Base-by-base conservation (phyloP, 2,888 invertebrate genomes). In the Nebria brevicollis region DNA sequence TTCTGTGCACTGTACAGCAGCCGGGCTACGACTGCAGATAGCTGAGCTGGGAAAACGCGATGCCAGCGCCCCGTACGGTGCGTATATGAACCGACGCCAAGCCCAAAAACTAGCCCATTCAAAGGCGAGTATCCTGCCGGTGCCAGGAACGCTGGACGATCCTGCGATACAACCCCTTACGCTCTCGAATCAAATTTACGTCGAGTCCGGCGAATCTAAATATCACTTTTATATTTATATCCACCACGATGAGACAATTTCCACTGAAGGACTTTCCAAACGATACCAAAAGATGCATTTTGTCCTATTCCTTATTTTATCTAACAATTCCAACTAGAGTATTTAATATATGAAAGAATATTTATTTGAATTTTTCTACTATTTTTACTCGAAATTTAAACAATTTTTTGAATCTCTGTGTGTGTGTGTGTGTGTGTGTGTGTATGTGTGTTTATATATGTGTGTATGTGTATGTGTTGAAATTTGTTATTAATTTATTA, bases 21-120 rank as follows among this genome's bases (percentile, higher is more conserved):
- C 78, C 78, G 73, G 78, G 78, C 64, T 73, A 66, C 78, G 72
- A 78, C 78, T 78, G 78, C 78, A 66, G 78, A 26, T 65, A 78
- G 78, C 73, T 65, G 78, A 66, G 68, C 78, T 72, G 78, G 78
- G 73, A 72, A 13, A 72, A 43, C 70, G 78, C 78, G 78, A 78
- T 34, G 66, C 78, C 65, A 72, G 66, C 64, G 78, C 78, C 66
- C 65, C 73, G 41, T 11, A 54, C 75, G 77, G 42, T 26, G 68
- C 11, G 72, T 66, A 66, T 26, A 11, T 26, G 20, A 70, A 70
- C 26, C 25, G 34, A 25, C 70, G 70, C 70, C 70, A 70, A 70
- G 70, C 70, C 70, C 68, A 25, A 70, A 34, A 70, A 70, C 70
- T 25, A 26, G 34, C 34, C 70, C 70, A 70, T 70, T 70, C 26